These are phyloP conservation scores for Habrosyne pyritoides DNA, from an alignment of 2,888 invertebrate species.

Conservation along the genomic window DNA sequence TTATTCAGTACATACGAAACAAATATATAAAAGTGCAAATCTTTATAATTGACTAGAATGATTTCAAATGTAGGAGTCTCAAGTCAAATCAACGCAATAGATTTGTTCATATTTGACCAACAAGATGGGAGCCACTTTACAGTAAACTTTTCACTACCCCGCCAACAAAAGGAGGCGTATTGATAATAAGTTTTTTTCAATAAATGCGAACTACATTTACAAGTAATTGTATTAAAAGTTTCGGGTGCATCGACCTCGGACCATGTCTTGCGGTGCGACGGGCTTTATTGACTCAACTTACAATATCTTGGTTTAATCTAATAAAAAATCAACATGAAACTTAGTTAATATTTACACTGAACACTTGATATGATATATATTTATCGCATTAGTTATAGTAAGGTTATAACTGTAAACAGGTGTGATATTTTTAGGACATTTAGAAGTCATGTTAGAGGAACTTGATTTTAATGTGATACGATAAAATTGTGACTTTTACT, in stretches of 20 bases:
- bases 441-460: slow-evolving; percentile 33
- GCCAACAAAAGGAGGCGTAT: too few relatives aligned
- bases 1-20: too few relatives aligned
- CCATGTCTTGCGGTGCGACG: slow-evolving; percentile 38
- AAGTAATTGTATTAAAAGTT: slow-evolving; percentile 48
- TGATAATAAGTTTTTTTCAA: not conserved
- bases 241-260: slow-evolving; percentile 66
- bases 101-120: too few relatives aligned
- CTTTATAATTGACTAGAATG: too few relatives aligned
- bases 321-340: slow-evolving; percentile 73
- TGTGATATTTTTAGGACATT: slow-evolving; percentile 49
- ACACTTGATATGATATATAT: slow-evolving; percentile 76
- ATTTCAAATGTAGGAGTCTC: too few relatives aligned
- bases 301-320: slow-evolving; percentile 64
- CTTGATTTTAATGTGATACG: slow-evolving; percentile 39
- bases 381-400: slow-evolving; percentile 45
- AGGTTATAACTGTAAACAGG: slow-evolving; percentile 65
- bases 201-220: slow-evolving; percentile 21
- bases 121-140: too few relatives aligned
- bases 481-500: slow-evolving; percentile 1
- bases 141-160: too few relatives aligned
- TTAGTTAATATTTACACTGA: slow-evolving; percentile 61
- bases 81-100: too few relatives aligned
- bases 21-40: too few relatives aligned
- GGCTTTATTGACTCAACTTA: slow-evolving; percentile 41